These are phyloP conservation scores for Hemitrygon akajei DNA, from an alignment of 2,797 vertebrate genomes.

Conservation along the genomic window DNA sequence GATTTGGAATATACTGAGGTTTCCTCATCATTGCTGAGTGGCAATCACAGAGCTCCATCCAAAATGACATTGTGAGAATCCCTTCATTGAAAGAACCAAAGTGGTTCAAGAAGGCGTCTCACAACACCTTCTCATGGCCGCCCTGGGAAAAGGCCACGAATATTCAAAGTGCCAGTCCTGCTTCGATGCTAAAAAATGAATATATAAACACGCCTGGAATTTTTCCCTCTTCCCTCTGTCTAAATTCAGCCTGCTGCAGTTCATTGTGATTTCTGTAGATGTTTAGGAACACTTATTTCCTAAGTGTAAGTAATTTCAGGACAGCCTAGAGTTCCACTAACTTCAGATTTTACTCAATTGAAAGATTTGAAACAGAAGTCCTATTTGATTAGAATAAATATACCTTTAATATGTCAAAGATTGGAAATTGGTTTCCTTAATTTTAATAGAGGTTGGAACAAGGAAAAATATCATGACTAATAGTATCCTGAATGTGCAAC, in stretches of 20 bases:
- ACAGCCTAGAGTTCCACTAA: background rate
- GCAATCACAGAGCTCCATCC: no score
- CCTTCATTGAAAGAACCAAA: no score
- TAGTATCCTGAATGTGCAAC: background rate
- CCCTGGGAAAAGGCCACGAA: no score
- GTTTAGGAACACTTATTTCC: background rate
- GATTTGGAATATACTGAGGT: no score
- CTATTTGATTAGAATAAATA: background rate
- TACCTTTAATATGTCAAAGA: background rate
- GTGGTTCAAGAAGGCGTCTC: no score
- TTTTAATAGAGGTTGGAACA: background rate
- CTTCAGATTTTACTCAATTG: background rate
- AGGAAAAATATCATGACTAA: background rate
- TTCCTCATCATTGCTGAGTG: no score
- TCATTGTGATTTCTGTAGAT: background rate
- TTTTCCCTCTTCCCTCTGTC: background rate
- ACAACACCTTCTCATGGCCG: no score
- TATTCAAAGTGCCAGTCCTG: no score
- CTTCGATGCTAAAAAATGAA: no score
- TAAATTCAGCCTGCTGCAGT: background rate
- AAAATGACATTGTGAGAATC: no score
- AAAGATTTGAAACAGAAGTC: background rate
- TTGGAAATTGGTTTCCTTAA: background rate
- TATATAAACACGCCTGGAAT: background rate
- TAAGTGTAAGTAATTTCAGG: background rate